phyloP scores from a whole-genome alignment of 2,888 invertebrate species.

The Drosophila pseudotalamancana region DNA sequence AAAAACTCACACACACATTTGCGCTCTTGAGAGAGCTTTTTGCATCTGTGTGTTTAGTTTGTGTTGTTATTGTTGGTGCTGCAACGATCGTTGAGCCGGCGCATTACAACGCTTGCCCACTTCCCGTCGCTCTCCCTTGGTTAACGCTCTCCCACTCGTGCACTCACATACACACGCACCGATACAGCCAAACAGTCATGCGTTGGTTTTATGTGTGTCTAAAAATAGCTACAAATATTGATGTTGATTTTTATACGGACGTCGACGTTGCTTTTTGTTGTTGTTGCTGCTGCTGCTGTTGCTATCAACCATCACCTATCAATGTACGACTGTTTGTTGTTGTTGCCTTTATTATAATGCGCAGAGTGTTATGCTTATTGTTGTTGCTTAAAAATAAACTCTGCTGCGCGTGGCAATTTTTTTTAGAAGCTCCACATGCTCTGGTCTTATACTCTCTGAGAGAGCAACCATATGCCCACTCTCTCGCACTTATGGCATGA shows the following conservation, averaged over 20 bases:
- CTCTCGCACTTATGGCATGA: slow-evolving; percentile 41
- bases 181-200: slow-evolving; percentile 57
- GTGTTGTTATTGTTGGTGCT: slow-evolving; percentile 18
- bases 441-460: slow-evolving; percentile 20
- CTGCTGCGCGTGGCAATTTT: slow-evolving; percentile 74
- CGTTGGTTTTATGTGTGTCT: slow-evolving; percentile 68
- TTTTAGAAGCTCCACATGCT: slow-evolving; percentile 32
- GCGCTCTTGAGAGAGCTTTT: slow-evolving; percentile 39
- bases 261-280: slow-evolving; percentile 43
- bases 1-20: slow-evolving; percentile 18
- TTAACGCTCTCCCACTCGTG: slow-evolving; percentile 28
- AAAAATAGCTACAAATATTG: slow-evolving; percentile 81
- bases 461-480: neutral
- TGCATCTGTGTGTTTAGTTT: slow-evolving; percentile 33
- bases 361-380: slow-evolving; percentile 59
- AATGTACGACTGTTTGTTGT: slow-evolving; percentile 69
- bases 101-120: slow-evolving; percentile 52
- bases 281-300: slow-evolving; percentile 29
- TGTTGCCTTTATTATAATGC: slow-evolving; percentile 72
- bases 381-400: slow-evolving; percentile 79
- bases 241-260: slow-evolving; percentile 77
- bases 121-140: neutral
- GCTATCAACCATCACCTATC: slow-evolving; percentile 77
- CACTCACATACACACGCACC: slow-evolving; percentile 22
- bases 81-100: slow-evolving; percentile 72